Evolutionary conservation across 2,113 vertebrate genomes (phyloP).

Genomic region (Antechinus flavipes): DNA sequence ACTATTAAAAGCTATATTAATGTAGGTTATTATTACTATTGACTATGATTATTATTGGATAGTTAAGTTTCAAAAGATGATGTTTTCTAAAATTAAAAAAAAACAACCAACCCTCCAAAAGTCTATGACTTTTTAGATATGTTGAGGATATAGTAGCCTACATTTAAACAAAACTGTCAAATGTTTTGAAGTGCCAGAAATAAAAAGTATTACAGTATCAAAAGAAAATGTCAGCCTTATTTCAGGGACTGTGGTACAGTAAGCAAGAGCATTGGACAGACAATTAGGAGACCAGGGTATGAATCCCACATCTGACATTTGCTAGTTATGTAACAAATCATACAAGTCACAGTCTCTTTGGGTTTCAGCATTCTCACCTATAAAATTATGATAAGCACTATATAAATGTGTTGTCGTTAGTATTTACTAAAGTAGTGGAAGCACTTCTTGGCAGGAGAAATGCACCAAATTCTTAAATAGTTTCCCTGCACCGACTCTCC

Average conservation of each 20-base stretch:
- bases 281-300: not conserved
- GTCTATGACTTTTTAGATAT: slow-evolving; percentile 34
- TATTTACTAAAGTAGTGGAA: not conserved
- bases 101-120: slow-evolving; percentile 38
- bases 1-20: not conserved
- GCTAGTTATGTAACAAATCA: not conserved
- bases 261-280: not conserved
- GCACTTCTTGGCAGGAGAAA: not conserved
- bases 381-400: not conserved
- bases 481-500: not conserved
- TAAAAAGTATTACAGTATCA: slow-evolving; percentile 9
- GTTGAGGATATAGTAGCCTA: not conserved
- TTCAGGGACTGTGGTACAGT: not conserved
- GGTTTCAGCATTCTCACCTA: not conserved
- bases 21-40: not conserved
- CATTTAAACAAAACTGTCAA: slow-evolving; percentile 42
- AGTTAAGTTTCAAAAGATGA: not conserved
- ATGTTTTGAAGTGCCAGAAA: slow-evolving; percentile 44
- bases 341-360: not conserved
- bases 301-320: not conserved
- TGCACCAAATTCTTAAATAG: not conserved
- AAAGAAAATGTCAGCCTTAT: slow-evolving; percentile 37
- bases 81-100: not conserved
- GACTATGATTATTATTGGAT: not conserved
- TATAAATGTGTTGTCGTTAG: not conserved